A percentile compares a stretch with the other conserved stretches of the same genome.
Evolutionary conservation across 2,888 invertebrate species (phyloP).

Genomic region (Pollenia griseotomentosa): DNA sequence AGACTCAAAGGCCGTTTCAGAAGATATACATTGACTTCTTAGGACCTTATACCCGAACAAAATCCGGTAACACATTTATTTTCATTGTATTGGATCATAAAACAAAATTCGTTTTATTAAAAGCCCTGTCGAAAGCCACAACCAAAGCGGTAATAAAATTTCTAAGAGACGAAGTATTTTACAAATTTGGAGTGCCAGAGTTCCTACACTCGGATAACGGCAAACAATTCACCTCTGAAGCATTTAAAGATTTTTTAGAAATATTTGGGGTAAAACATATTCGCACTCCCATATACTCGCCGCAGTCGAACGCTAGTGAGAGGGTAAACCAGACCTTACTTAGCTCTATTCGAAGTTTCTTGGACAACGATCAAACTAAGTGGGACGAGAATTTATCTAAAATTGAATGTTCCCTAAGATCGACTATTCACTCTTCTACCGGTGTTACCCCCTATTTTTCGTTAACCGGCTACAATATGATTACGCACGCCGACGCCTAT

Average conservation of each 20-base stretch:
- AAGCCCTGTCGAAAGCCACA: conserved; percentile 1
- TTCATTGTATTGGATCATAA: conserved; percentile 12
- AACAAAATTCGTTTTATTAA: conserved; percentile 23
- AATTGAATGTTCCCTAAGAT: not conserved
- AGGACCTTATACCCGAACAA: conserved; percentile 12
- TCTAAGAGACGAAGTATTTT: too few relatives aligned
- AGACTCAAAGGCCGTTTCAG: conserved; percentile 4
- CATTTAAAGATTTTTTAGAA: too few relatives aligned
- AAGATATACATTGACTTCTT: conserved; percentile 29
- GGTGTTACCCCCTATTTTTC: not conserved
- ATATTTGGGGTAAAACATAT: too few relatives aligned
- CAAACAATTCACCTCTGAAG: too few relatives aligned
- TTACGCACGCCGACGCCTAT: not conserved
- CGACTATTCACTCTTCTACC: not conserved
- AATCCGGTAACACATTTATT: conserved; percentile 2
- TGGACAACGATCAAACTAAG: not conserved
- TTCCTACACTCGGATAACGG: too few relatives aligned
- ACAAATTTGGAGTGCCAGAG: too few relatives aligned
- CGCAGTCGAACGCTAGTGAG: not conserved
- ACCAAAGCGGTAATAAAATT: too few relatives aligned
- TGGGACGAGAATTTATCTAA: not conserved
- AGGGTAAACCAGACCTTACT: not conserved
- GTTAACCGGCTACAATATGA: not conserved
- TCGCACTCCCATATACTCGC: not conserved
- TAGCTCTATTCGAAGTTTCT: not conserved